Percentiles rank a stretch among this genome's conserved stretches.
Evolutionary conservation across 2,797 vertebrate genomes (phyloP).

Genomic region (Pseudotriccus pelzelni): DNA sequence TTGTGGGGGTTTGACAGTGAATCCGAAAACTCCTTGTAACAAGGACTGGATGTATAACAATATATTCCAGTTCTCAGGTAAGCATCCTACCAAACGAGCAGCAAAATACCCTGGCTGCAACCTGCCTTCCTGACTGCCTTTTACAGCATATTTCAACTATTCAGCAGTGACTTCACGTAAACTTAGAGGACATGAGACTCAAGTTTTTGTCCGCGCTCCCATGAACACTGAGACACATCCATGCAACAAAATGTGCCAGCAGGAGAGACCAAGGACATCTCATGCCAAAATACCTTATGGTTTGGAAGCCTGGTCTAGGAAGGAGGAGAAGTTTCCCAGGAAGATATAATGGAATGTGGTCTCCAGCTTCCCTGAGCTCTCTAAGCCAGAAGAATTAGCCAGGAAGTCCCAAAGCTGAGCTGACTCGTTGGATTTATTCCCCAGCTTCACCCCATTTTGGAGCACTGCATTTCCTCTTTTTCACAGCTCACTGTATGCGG

Average conservation of each 20-base stretch:
- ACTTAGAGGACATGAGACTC: background rate
- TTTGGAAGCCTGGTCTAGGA: background rate
- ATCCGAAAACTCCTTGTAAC: background rate
- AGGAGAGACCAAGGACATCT: background rate
- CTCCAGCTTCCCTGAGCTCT: background rate
- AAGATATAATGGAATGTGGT: background rate
- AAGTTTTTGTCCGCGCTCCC: background rate
- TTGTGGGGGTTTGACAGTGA: background rate
- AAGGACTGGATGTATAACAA: background rate
- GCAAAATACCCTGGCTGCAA: background rate
- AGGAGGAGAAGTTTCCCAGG: background rate
- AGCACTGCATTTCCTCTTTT: background rate
- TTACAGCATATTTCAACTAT: background rate
- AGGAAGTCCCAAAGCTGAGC: background rate
- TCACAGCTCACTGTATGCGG: background rate
- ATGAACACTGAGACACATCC: background rate
- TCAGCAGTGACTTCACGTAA: background rate
- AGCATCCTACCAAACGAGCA: background rate
- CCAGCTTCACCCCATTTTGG: background rate
- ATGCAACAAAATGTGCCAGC: background rate
- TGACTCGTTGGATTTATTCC: background rate
- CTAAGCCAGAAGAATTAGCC: background rate
- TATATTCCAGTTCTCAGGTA: background rate
- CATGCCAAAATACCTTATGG: background rate
- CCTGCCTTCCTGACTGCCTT: background rate